Evolutionary conservation across 2,888 invertebrate species (phyloP), one percentile per base, ranked within the genome.

Genomic region (Chymomyza procnemis): DNA sequence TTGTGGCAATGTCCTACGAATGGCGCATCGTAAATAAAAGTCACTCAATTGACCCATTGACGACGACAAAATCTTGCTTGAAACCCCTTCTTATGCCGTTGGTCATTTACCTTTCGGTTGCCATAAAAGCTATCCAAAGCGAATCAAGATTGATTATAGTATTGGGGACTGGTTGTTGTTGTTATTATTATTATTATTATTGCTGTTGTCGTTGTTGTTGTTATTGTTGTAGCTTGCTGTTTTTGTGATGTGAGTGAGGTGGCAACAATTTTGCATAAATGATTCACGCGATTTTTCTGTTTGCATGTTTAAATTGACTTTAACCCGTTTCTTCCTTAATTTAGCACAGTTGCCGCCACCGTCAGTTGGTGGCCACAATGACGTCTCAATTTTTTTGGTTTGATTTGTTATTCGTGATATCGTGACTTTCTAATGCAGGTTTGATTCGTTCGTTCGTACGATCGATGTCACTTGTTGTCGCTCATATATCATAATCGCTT

Each of bases 51-150:
- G 78, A 82, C 72, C 69, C 75, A 74, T 72, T 79, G 75, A 69
- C 71, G 75, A 69, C 71, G 71, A 70, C 68, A 69, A 54, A 64
- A 41, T 46, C 47, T 61, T 19, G 16, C 30, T 26, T 26, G 26
- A 8, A n/a, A 26, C 1, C 26, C 26, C 54, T 50, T 56, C 62
- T 56, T 65, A 73, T 74, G 69, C 66, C 67, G 71, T 69, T 80
- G 83, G 80, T 78, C 83, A 83, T 83, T 80, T 83, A 83, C 83
- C 80, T 83, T 73, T 76, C 54, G 55, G 55, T 56, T 64, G 75
- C 8, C 21, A 22, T 55, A 55, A 73, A 69, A 67, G 46, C 61
- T 26, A 50, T 59, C 65, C 71, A 68, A 60, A 72, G 66, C 78
- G 67, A 80, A 79, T 80, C 82, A 82, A 79, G 82, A 80, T 75